Conservation (phyloP, 2,888 invertebrate species). For the Rapana venosa region DNA sequence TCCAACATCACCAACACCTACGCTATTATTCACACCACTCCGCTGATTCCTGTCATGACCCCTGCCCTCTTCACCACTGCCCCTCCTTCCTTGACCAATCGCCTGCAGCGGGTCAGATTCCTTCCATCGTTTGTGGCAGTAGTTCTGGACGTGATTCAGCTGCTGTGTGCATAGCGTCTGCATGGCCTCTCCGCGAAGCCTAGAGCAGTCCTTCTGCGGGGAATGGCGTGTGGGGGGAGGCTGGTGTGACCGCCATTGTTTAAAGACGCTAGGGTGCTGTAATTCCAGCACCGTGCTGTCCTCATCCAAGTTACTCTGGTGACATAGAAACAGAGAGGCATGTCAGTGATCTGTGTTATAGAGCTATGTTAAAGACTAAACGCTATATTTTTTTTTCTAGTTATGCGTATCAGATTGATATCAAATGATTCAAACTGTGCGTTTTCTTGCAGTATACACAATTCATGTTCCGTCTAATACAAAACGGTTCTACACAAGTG, state of each 20-base stretch:
- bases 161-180: background rate
- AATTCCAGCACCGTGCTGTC: background rate
- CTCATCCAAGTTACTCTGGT: background rate
- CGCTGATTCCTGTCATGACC: background rate
- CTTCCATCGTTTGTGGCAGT: conserved; percentile 23
- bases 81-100: background rate
- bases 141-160: background rate
- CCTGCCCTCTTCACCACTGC: background rate
- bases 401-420: too few relatives aligned
- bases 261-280: conserved; percentile 11
- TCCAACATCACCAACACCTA: background rate
- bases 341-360: background rate
- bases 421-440: too few relatives aligned
- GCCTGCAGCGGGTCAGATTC: too few relatives aligned
- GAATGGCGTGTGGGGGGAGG: background rate
- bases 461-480: too few relatives aligned
- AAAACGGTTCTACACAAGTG: too few relatives aligned
- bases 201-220: background rate
- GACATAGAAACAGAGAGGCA: background rate
- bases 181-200: background rate
- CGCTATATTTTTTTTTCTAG: too few relatives aligned
- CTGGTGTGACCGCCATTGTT: background rate
- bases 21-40: background rate
- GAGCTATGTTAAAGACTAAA: background rate
- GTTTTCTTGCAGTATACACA: too few relatives aligned